Base-by-base conservation (phyloP, 2,888 invertebrate species). In the Thymelicus lineola region DNA sequence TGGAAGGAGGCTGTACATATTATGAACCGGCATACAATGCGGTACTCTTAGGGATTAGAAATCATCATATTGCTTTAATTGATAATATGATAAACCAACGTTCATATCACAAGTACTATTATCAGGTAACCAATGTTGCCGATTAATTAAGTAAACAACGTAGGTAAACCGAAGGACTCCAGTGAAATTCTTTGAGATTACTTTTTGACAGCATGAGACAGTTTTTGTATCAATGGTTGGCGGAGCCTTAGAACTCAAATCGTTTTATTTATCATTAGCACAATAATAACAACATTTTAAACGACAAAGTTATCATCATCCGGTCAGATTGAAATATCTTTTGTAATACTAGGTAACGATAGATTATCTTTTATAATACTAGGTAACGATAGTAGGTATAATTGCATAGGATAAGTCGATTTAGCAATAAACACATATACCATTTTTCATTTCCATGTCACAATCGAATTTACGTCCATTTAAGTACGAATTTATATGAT, bases 401-500 rank as follows among this genome's bases (percentile, higher is more conserved):
- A 50, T 35, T 35, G 7, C n/a, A 5, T 53, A 57, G 57, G n/a
- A 7, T 57, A 57, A 36, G 28, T 14, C 36, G n/a, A 36, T 36
- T 57, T 57, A 57, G 57, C 36, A 57, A 28, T 64, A n/a, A 57
- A 12, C 12, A n/a, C 15, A 55, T 14, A n/a, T 28, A 55, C 14
- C 14, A 42, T 64, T 64, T 28, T 42, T 48, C 65, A 38, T 50
- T 64, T 55, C 57, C 62, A 63, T 53, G 42, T 55, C 57, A 73
- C 67, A 66, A 71, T 72, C 65, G 69, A 70, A 61, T 71, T 57
- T 61, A 71, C 73, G 70, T 73, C 70, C 72, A 74, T 71, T 73
- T 72, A 61, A 57, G 65, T 66, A 71, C 60, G 73, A 65, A 70
- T 74, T 71, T 61, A 71, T 58, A 58, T 55, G 60, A 53, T 72